Base-by-base conservation (phyloP, 2,888 invertebrate genomes). In the Pseudococcus viburni region DNA sequence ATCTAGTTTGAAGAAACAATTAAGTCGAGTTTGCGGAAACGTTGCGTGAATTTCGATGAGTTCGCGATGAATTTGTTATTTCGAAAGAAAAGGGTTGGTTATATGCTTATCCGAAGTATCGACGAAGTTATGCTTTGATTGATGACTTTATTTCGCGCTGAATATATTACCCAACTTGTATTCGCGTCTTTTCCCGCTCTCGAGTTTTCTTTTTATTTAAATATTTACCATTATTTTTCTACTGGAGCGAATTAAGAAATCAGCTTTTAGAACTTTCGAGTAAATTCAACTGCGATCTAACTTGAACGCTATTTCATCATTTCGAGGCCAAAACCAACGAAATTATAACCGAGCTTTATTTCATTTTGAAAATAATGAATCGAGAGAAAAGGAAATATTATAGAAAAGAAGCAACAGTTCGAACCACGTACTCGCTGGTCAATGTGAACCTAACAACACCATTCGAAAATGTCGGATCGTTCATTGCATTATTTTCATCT, bases 41-140 rank as follows among this genome's bases (percentile, higher is more conserved):
- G 80, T 83, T 42, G n/a, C 42, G 80, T 33, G 80, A 83, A 83
- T 83, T 83, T 83, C 80, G 80, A 83, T 83, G 80, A 83, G 80
- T 83, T 83, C 19, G 46, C 80, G 46, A 83, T 42, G 80, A 83
- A 83, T 46, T 83, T 83, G 73, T 73, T 73, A 83, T 83, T 46
- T 46, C 42, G 42, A 42, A 83, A 46, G 46, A 46, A 83, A 83
- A 46, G 77, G 77, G 33, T 73, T 42, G n/a, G 39, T 42, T 80
- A 42, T 19, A 12, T 46, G 17, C 42, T 46, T 83, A 83, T 83
- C 80, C 42, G 9, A 83, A 83, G 19, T 83, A 83, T 42, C 33
- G 33, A 33, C 73, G 46, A 83, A 83, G 42, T 83, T 83, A 83
- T 33, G 46, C 80, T 83, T 83, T 83, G 80, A 83, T 83, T 83